Evolutionary conservation across 2,113 vertebrate genomes (phyloP).

Genomic region (Marmota flaviventris): DNA sequence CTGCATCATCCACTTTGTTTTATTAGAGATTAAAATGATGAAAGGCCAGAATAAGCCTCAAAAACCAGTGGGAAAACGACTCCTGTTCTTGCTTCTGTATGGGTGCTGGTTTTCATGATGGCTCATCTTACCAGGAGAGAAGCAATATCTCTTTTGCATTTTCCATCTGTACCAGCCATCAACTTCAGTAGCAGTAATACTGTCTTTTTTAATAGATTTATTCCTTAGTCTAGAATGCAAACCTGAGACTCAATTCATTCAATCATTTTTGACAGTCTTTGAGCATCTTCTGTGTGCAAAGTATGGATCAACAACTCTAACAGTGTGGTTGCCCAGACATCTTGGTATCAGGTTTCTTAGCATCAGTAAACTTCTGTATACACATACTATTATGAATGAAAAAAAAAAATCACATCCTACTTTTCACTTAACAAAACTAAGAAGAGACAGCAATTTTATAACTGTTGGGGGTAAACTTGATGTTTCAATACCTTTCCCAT

Average conservation of each 20-base stretch:
- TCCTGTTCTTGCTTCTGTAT: not conserved
- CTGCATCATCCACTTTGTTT: not conserved
- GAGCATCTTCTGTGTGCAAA: not conserved
- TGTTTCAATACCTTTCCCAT: not conserved
- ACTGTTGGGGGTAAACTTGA: not conserved
- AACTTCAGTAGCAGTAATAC: not conserved
- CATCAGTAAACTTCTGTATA: not conserved
- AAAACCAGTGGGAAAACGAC: not conserved
- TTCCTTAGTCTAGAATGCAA: slow-evolving; percentile 4
- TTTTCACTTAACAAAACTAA: not conserved
- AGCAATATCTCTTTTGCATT: slow-evolving; percentile 17
- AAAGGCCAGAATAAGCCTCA: not conserved
- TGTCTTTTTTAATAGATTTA: slow-evolving; percentile 34
- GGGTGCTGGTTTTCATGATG: not conserved
- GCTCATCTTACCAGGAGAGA: not conserved
- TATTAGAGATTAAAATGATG: not conserved
- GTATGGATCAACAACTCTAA: not conserved
- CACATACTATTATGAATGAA: not conserved
- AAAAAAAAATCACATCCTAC: not conserved
- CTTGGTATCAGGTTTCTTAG: not conserved
- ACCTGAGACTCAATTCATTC: not conserved
- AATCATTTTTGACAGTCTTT: not conserved
- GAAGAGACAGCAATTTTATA: not conserved
- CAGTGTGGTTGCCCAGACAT: not conserved
- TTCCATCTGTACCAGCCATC: slow-evolving; percentile 24